Percentiles rank a stretch among this genome's conserved stretches.
These are phyloP conservation scores for Carassius auratus DNA, from an alignment of 2,113 vertebrate species.

Conservation along the genomic window DNA sequence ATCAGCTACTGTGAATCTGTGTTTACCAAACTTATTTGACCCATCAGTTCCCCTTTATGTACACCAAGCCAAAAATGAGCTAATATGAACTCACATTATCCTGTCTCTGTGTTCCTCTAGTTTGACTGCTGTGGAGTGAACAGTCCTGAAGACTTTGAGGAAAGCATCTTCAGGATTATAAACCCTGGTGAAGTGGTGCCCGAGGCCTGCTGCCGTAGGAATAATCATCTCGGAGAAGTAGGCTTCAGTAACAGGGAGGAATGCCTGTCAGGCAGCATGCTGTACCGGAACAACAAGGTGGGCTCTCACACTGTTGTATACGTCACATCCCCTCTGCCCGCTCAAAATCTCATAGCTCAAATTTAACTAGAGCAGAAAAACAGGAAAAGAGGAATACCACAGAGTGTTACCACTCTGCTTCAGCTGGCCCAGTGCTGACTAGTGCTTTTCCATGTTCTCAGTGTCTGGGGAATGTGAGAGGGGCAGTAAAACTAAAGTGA, in stretches of 20 bases:
- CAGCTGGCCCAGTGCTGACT: constrained; percentile 64
- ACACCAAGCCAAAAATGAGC: neutral
- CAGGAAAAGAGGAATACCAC: constrained; percentile 58
- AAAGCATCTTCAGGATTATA: constrained; percentile 74
- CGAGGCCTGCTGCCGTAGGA: constrained; percentile 86
- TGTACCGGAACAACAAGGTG: constrained; percentile 90
- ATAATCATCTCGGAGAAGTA: constrained; percentile 75
- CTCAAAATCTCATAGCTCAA: constrained; percentile 57
- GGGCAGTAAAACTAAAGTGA: neutral
- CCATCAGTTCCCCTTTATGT: too few species aligned
- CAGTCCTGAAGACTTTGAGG: constrained; percentile 89
- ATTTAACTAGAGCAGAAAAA: constrained; percentile 66
- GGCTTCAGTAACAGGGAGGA: constrained; percentile 76
- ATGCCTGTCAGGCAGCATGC: constrained; percentile 81
- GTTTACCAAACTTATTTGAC: neutral
- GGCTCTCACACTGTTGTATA: neutral
- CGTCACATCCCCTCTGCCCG: constrained; percentile 35
- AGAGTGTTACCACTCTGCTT: constrained; percentile 56
- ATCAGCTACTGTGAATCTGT: neutral
- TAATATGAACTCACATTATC: neutral
- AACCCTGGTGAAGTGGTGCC: constrained; percentile 74
- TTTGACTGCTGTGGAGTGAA: constrained; percentile 96
- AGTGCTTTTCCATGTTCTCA: constrained; percentile 60
- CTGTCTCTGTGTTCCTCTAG: constrained; percentile 67
- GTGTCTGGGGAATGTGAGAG: constrained; percentile 45